Base-by-base conservation (phyloP, 2,888 invertebrate species). In the Pterobdella sp. region DNA sequence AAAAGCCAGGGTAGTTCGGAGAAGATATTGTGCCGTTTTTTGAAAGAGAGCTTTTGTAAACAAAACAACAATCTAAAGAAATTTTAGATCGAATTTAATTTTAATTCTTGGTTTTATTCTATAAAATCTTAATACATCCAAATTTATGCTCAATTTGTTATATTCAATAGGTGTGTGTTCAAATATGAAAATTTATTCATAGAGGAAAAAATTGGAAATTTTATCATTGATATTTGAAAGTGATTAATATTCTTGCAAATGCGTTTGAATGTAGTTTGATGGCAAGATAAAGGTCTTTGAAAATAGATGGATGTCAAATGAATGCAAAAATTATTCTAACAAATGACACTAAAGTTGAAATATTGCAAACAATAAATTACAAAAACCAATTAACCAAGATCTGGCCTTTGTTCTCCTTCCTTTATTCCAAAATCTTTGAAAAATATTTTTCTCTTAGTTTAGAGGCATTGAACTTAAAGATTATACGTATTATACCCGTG, bases 1-100 rank as follows among this genome's bases (percentile, higher is more conserved):
- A 93, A 67, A 90, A 88, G 74, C 89, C 88, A 22, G 90, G 92
- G 83, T 90, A 93, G 81, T 90, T 90, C 26, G 92, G 92, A 72
- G 92, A 92, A 66, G 89, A 89, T 79, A 94, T 88, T 37, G 89
- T 89, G 36, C 94, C 94, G 60, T 77, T 78, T 26, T 76, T 71
- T 56, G 77, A 74, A 14, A 74, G 71, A 68, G 75, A 74, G 74
- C 81, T 82, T n/a, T 76, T 75, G 78, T 79, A 82, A 73, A 76
- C 78, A 78, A 95, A 96, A 77, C 91, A 91, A 85, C 95, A 86
- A 22, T 18, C 74, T 74, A 35, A 18, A n/a, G 26, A 22, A 31
- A 32, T 31, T 29, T 34, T 2, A 66, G 35, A 66, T 66, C 0
- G n/a, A n/a, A n/a, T n/a, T n/a, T n/a, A n/a, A n/a, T n/a, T n/a